Percentiles rank a stretch among this genome's conserved stretches.
Evolutionary conservation across 1,140 invertebrate genomes (phyloP).

Genomic region (Drosophila sp.): DNA sequence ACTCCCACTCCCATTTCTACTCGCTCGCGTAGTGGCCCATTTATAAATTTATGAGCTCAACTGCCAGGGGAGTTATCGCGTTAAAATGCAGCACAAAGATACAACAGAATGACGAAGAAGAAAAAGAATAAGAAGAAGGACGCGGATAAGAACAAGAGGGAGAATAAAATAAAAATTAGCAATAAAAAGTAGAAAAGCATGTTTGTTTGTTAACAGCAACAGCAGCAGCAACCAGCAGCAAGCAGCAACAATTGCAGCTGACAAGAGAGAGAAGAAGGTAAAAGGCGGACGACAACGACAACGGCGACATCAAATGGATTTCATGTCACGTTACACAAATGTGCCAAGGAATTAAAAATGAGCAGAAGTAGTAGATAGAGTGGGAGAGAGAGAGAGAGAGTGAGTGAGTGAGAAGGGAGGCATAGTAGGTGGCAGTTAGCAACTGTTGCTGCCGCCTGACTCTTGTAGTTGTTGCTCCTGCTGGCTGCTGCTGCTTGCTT

Average conservation of each 20-base stretch:
- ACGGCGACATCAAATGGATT: conserved; percentile 78
- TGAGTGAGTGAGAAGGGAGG: conserved; percentile 44
- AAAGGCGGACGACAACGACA: conserved; percentile 17
- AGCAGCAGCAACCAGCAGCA: conserved; percentile 13
- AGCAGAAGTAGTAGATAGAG: conserved; percentile 38
- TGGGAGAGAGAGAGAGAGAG: conserved; percentile 4
- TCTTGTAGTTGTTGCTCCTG: conserved; percentile 50
- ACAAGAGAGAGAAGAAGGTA: conserved; percentile 6
- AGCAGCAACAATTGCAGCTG: conserved; percentile 1
- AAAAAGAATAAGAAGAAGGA: not conserved
- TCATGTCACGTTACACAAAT: conserved; percentile 81
- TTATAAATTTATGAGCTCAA: conserved; percentile 81
- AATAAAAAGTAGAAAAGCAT: conserved; percentile 81
- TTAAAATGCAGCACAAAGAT: conserved; percentile 69
- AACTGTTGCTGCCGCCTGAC: conserved; percentile 62
- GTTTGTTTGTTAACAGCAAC: conserved; percentile 80
- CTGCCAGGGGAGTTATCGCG: conserved; percentile 80
- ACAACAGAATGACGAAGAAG: conserved; percentile 24
- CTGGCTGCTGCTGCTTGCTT: conserved; percentile 34
- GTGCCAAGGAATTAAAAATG: conserved; percentile 81
- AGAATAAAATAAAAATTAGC: conserved; percentile 79
- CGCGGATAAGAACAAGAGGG: conserved; percentile 27
- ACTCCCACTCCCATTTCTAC: not conserved
- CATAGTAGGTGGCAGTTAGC: conserved; percentile 26
- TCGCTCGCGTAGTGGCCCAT: conserved; percentile 51